These are phyloP conservation scores for Otolemur crassicaudatus DNA, from an alignment of 2,797 vertebrate genomes.

Conservation along the genomic window DNA sequence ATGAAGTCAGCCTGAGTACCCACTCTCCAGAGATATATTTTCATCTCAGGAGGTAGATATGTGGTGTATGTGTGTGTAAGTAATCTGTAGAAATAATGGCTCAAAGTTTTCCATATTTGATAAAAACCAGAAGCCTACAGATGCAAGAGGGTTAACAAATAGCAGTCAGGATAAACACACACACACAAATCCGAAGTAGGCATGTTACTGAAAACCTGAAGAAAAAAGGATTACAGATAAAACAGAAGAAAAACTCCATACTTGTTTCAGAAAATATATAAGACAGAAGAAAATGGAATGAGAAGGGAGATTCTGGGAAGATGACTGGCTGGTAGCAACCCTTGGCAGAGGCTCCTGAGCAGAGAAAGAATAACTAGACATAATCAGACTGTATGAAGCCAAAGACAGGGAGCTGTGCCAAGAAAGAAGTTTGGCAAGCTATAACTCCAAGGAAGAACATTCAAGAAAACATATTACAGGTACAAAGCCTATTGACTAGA, in stretches of 20 bases:
- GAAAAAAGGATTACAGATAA: background rate
- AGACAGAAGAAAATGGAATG: background rate
- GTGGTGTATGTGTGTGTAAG: background rate
- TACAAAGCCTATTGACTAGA: too few relatives aligned
- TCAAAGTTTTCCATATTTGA: background rate
- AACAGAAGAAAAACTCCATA: background rate
- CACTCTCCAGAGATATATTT: background rate
- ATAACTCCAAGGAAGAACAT: too few relatives aligned
- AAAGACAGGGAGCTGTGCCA: too few relatives aligned
- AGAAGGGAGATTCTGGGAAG: too few relatives aligned
- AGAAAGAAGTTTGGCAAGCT: too few relatives aligned
- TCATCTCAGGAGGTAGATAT: background rate
- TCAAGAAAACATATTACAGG: too few relatives aligned
- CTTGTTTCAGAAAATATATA: background rate
- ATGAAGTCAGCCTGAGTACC: background rate
- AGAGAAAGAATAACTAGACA: too few relatives aligned
- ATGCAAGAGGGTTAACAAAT: background rate
- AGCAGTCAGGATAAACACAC: background rate
- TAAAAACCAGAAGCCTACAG: background rate
- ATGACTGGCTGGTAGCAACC: too few relatives aligned
- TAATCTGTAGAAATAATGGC: background rate
- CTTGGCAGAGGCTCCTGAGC: too few relatives aligned
- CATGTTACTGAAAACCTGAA: background rate
- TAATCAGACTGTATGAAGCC: too few relatives aligned
- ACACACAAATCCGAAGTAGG: background rate